phyloP scores from a whole-genome alignment of 2,113 vertebrate genomes.

The Lepisosteus oculatus region DNA sequence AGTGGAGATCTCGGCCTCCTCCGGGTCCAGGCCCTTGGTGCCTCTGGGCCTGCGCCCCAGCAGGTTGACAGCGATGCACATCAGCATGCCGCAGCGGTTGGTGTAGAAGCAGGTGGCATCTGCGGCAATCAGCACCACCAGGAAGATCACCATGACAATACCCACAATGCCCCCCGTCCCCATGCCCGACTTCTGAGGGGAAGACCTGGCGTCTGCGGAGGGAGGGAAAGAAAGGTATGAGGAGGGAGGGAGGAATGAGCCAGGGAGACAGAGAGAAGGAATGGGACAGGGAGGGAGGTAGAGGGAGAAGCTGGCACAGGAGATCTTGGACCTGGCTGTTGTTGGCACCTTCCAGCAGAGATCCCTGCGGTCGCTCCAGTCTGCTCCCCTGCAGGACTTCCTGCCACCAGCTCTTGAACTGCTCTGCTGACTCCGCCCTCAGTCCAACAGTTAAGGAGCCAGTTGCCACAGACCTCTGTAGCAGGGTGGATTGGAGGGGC shows the following conservation, averaged over 20 bases:
- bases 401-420: conserved; percentile 31
- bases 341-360: background rate
- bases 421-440: too few relatives aligned
- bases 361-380: too few relatives aligned
- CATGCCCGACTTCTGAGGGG: conserved; percentile 30
- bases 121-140: conserved; percentile 61
- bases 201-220: conserved; percentile 24
- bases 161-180: conserved; percentile 63
- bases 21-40: conserved; percentile 56
- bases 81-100: conserved; percentile 67
- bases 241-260: background rate
- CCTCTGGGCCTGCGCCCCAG: conserved; percentile 56
- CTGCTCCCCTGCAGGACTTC: background rate
- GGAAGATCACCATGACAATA: conserved; percentile 66
- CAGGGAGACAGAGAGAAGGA: background rate
- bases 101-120: conserved; percentile 71
- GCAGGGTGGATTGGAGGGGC: too few relatives aligned
- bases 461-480: too few relatives aligned
- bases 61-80: conserved; percentile 59
- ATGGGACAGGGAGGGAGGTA: background rate
- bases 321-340: background rate
- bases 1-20: conserved; percentile 30
- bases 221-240: background rate
- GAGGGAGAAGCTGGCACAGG: background rate
- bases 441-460: too few relatives aligned